These are phyloP conservation scores for Aphodius sticticus DNA, from an alignment of 2,888 invertebrate genomes.

Conservation along the genomic window DNA sequence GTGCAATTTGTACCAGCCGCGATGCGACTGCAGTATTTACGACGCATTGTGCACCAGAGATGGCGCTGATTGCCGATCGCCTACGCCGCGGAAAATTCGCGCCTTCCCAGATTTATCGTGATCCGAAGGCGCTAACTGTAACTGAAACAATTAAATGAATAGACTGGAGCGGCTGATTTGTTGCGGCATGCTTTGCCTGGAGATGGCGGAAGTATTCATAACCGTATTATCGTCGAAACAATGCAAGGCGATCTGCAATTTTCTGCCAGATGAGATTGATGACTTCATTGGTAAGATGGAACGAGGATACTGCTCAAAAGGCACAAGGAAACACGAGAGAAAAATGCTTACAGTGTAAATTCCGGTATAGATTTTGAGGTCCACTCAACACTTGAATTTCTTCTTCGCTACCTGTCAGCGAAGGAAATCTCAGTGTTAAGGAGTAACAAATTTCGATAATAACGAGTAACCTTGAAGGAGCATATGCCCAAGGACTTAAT, in stretches of 20 bases:
- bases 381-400: too few relatives aligned
- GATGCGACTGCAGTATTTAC: slow-evolving; percentile 14
- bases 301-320: too few relatives aligned
- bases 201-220: slow-evolving; percentile 21
- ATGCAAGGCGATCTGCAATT: slow-evolving; percentile 20
- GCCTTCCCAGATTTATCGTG: slow-evolving; percentile 15
- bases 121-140: slow-evolving; percentile 24
- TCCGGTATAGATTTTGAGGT: too few relatives aligned
- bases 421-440: too few relatives aligned
- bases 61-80: slow-evolving; percentile 9
- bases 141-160: slow-evolving; percentile 17
- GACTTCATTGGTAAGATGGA: background rate
- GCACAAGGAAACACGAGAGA: too few relatives aligned
- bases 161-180: slow-evolving; percentile 17
- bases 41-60: slow-evolving; percentile 16
- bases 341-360: too few relatives aligned
- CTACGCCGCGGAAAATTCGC: slow-evolving; percentile 9
- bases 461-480: too few relatives aligned
- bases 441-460: too few relatives aligned
- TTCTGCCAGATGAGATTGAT: slow-evolving; percentile 13
- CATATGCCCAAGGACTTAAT: too few relatives aligned
- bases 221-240: slow-evolving; percentile 19
- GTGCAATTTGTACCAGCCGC: background rate
- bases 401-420: too few relatives aligned
- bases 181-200: slow-evolving; percentile 12